Evolutionary conservation across 1,140 invertebrate species (phyloP).

Genomic region (Hirudo medicinalis): DNA sequence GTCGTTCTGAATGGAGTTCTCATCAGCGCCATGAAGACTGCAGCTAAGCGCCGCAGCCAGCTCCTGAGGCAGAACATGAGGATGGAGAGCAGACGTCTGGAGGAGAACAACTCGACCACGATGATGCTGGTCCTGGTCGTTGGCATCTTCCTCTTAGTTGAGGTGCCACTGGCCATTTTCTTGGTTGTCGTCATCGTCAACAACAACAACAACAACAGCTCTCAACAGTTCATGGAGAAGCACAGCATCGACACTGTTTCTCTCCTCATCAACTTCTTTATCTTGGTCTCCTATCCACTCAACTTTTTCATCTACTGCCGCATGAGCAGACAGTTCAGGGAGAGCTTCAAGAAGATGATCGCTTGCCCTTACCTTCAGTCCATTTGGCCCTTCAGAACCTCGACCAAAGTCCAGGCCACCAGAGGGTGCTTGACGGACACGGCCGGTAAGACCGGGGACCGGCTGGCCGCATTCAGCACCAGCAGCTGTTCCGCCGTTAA

Average conservation of each 20-base stretch:
- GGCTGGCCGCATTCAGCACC: too few relatives aligned
- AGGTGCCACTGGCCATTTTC: slow-evolving; percentile 24
- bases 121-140: slow-evolving; percentile 63
- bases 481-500: not conserved
- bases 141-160: slow-evolving; percentile 23
- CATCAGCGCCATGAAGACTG: slow-evolving; percentile 63
- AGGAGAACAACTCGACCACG: slow-evolving; percentile 74
- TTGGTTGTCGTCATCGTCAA: slow-evolving; percentile 18
- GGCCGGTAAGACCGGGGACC: not conserved
- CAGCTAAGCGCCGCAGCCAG: slow-evolving; percentile 61
- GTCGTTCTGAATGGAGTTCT: slow-evolving; percentile 72
- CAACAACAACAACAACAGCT: slow-evolving; percentile 11
- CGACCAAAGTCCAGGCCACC: not conserved
- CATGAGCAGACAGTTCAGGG: slow-evolving; percentile 74
- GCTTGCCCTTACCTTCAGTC: not conserved
- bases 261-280: slow-evolving; percentile 51
- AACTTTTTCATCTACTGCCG: slow-evolving; percentile 86
- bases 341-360: slow-evolving; percentile 77
- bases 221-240: not conserved
- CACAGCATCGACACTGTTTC: not conserved
- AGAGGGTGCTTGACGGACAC: not conserved
- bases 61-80: slow-evolving; percentile 71
- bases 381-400: not conserved
- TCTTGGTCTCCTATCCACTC: slow-evolving; percentile 72
- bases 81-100: slow-evolving; percentile 64